Base-by-base conservation (phyloP, 2,113 vertebrate genomes). In the Mellivora capensis region DNA sequence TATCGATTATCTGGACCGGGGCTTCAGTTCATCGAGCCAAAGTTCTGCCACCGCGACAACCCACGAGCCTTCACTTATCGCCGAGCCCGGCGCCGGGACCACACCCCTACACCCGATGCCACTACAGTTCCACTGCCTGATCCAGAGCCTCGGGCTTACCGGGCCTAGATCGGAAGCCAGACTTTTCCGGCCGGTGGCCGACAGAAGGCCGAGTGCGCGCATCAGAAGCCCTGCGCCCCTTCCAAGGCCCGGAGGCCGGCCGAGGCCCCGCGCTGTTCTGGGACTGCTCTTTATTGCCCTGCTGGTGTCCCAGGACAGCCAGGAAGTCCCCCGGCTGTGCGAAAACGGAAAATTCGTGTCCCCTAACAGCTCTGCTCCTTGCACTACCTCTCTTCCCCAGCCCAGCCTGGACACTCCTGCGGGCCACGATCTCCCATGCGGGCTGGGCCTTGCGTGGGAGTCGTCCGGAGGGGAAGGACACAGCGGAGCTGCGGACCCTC, bases 211-310 rank as follows among this genome's bases (percentile, higher is more conserved):
- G 3, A 11, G 49, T 7, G 37, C 23, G 4, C 17, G 2, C 62
- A 0, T 34, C 67, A 10, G 67, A 67, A 80, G 44, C 5, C 2
- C 4, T 3, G 21, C 3, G 8, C 34, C n/a, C 34, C 52, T 52
- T n/a, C 42, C 76, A 57, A 29, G 34, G 13, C 49, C 23, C 1
- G 15, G 59, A 71, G 47, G 23, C 18, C 67, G 52, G 64, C 61
- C 1, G 3, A n/a, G 42, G 42, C 3, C 54, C 31, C 5, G 23
- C 15, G 4, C 59, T 20, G 1, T 25, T 1, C 25, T 1, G 1
- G 47, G 25, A 34, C 37, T 67, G 72, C 77, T 27, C 20, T 0
- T 42, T 10, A 27, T n/a, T 6, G 20, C 42, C n/a, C n/a, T 0
- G 25, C 20, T 1, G 23, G 52, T 47, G 61, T 29, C 9, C 14